Evolutionary conservation across 1,140 invertebrate species (phyloP).

Genomic region (Drosophila elegans): DNA sequence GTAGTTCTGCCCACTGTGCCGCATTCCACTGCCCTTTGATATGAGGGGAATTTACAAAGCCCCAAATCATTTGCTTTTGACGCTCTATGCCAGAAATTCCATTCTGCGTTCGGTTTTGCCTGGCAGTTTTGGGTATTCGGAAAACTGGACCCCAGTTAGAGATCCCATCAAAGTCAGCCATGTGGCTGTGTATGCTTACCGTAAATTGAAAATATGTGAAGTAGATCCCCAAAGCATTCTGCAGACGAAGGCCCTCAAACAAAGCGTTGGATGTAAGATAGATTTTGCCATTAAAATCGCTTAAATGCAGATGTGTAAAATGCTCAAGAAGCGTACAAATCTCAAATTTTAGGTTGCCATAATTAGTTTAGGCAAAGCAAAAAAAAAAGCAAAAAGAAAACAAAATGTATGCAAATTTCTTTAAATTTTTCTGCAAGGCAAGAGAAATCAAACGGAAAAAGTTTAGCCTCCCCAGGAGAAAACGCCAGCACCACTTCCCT

Average conservation of each 20-base stretch:
- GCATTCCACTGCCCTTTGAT: slow-evolving; percentile 11
- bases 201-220: slow-evolving; percentile 39
- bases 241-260: neutral
- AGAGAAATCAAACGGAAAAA: slow-evolving; percentile 64
- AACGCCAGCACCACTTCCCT: slow-evolving; percentile 2
- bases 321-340: slow-evolving; percentile 1
- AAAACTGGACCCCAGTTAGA: slow-evolving; percentile 14
- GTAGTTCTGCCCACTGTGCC: slow-evolving; percentile 8
- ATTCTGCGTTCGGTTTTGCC: slow-evolving; percentile 6
- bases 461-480: slow-evolving; percentile 10
- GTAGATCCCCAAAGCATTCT: slow-evolving; percentile 27
- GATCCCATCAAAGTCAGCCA: slow-evolving; percentile 32
- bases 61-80: neutral
- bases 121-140: slow-evolving; percentile 21
- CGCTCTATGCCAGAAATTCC: slow-evolving; percentile 5
- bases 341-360: slow-evolving; percentile 8
- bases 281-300: neutral
- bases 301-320: slow-evolving; percentile 13
- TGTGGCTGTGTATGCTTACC: slow-evolving; percentile 11
- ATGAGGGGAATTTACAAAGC: neutral
- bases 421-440: slow-evolving; percentile 24
- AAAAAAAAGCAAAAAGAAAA: neutral
- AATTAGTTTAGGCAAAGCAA: slow-evolving; percentile 53
- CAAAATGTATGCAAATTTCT: slow-evolving; percentile 53
- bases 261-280: neutral